Evolutionary conservation across 2,888 invertebrate genomes (phyloP).

Genomic region (Leptopilina drosophilae): DNA sequence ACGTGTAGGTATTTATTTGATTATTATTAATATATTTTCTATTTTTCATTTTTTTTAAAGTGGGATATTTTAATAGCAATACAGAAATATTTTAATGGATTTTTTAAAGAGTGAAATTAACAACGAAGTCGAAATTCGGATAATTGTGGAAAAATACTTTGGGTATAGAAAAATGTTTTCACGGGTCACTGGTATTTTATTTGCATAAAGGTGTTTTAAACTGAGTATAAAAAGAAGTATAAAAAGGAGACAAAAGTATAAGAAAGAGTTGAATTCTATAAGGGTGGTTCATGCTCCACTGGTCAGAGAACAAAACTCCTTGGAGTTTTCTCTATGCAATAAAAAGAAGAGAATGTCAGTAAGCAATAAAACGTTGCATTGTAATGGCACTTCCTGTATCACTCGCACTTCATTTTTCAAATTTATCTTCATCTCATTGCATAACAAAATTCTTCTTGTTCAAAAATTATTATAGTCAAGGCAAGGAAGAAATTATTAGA

Average conservation of each 20-base stretch:
- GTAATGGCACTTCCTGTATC: slow-evolving; percentile 1
- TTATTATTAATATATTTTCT: too few species aligned
- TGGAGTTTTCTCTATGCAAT: slow-evolving; percentile 5
- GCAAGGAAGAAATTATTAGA: too few species aligned
- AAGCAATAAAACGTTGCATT: slow-evolving; percentile 29
- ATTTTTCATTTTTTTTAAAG: too few species aligned
- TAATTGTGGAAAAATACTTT: neutral
- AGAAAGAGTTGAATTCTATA: slow-evolving; percentile 11
- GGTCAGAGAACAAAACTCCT: slow-evolving; percentile 25
- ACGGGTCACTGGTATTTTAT: neutral
- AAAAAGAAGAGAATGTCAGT: slow-evolving; percentile 28
- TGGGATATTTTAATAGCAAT: too few species aligned
- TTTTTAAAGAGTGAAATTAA: too few species aligned
- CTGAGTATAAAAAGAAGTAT: neutral
- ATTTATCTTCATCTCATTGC: neutral
- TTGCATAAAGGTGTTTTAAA: slow-evolving; percentile 6
- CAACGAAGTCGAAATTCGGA: neutral
- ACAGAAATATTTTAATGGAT: too few species aligned
- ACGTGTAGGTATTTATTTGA: too few species aligned
- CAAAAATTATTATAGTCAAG: too few species aligned
- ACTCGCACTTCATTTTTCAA: neutral
- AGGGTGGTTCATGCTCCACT: slow-evolving; percentile 12
- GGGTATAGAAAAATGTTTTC: neutral
- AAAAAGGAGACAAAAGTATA: neutral
- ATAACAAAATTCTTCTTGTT: neutral